phyloP scores from a whole-genome alignment of 2,888 invertebrate species.

The Acrobasis suavella region DNA sequence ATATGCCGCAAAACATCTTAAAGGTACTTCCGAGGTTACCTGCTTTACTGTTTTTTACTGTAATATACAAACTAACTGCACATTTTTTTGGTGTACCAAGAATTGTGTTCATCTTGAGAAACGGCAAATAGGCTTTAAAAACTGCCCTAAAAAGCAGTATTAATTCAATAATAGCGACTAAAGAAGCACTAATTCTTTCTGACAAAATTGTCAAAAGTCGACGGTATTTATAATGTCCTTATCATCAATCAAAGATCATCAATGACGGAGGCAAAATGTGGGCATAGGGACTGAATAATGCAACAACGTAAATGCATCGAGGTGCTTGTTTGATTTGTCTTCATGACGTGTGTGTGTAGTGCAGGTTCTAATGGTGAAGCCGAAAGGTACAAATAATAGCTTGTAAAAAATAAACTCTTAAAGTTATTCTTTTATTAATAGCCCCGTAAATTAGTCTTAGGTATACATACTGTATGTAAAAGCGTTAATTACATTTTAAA shows the following conservation, averaged over 20 bases:
- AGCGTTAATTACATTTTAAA: neutral
- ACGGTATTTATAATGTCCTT: too few species aligned
- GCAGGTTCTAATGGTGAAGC: too few species aligned
- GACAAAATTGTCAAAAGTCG: too few species aligned
- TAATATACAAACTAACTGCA: neutral
- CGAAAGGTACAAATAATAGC: too few species aligned
- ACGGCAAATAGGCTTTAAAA: neutral
- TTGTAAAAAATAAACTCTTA: too few species aligned
- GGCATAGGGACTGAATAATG: too few species aligned
- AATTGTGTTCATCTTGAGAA: neutral
- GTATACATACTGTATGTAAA: neutral
- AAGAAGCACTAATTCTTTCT: neutral
- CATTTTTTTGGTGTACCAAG: neutral
- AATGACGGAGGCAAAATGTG: too few species aligned
- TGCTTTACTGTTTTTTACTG: neutral
- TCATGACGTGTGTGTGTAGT: too few species aligned
- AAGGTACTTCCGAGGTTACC: slow-evolving; percentile 3
- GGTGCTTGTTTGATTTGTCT: too few species aligned
- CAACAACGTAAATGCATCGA: too few species aligned
- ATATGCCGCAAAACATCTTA: slow-evolving; percentile 1
- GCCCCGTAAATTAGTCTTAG: neutral
- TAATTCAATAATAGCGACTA: neutral
- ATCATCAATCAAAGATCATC: too few species aligned
- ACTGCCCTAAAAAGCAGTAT: neutral
- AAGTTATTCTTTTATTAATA: neutral